Conservation (phyloP, 2,797 vertebrate species). For the Varecia variegata region DNA sequence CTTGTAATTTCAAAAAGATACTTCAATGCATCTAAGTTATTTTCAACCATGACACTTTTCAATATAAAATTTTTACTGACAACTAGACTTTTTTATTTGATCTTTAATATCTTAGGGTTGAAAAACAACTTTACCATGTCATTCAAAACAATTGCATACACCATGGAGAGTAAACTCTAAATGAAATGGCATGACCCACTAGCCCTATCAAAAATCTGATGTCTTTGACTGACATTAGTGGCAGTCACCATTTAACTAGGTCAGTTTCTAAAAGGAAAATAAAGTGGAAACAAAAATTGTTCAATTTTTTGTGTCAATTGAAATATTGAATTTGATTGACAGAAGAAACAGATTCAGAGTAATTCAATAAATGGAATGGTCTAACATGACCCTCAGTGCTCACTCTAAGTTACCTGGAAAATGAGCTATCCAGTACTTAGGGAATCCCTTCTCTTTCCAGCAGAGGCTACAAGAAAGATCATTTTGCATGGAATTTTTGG, state of each 20-base stretch:
- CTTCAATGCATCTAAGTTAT: background rate
- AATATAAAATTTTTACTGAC: background rate
- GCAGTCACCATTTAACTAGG: slow-evolving; percentile 52
- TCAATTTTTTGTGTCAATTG: slow-evolving; percentile 46
- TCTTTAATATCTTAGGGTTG: slow-evolving; percentile 37
- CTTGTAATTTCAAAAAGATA: background rate
- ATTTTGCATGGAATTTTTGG: background rate
- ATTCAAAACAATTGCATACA: slow-evolving; percentile 42
- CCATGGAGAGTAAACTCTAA: slow-evolving; percentile 13
- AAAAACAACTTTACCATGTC: slow-evolving; percentile 40
- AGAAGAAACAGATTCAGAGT: background rate
- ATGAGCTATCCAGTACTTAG: background rate
- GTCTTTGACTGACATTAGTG: slow-evolving; percentile 31
- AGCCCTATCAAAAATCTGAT: slow-evolving; percentile 39
- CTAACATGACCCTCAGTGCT: background rate
- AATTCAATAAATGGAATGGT: slow-evolving; percentile 33
- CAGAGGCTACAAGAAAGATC: background rate
- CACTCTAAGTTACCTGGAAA: background rate
- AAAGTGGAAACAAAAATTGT: slow-evolving; percentile 57
- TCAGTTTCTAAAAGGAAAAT: slow-evolving; percentile 59
- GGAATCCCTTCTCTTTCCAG: background rate
- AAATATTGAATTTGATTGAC: slow-evolving; percentile 47
- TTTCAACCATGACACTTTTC: background rate
- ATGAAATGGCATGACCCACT: slow-evolving; percentile 40
- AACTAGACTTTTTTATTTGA: slow-evolving; percentile 21